phyloP scores from a whole-genome alignment of 2,797 vertebrate genomes.

The Mormyrus hasselquistii region DNA sequence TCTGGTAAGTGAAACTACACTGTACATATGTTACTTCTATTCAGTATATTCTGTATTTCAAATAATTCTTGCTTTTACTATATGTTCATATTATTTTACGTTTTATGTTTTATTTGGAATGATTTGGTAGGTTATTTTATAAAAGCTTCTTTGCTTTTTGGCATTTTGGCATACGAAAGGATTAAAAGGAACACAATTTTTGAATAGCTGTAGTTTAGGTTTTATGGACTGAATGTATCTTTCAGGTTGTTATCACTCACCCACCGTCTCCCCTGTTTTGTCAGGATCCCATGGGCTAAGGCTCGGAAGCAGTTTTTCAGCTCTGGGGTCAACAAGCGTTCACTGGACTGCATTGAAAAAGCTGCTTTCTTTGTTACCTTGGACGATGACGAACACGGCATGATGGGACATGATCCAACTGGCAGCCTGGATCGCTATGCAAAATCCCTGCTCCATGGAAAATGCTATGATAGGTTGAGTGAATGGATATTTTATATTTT shows the following conservation, averaged over 20 bases:
- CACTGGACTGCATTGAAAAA: slow-evolving; percentile 74
- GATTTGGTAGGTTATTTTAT: not conserved
- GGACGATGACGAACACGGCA: slow-evolving; percentile 71
- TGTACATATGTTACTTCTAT: not conserved
- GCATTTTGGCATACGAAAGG: not conserved
- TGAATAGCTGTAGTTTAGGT: not conserved
- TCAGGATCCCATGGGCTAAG: slow-evolving; percentile 75
- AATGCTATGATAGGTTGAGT: slow-evolving; percentile 76
- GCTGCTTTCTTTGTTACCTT: slow-evolving; percentile 83
- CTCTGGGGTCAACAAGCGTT: slow-evolving; percentile 62
- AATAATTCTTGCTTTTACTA: not conserved
- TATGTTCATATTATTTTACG: not conserved
- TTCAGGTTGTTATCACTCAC: not conserved
- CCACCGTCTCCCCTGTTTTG: not conserved
- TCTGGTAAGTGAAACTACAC: not conserved
- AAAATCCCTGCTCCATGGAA: slow-evolving; percentile 75
- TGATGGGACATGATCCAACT: slow-evolving; percentile 62
- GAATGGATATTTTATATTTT: not conserved
- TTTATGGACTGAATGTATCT: not conserved
- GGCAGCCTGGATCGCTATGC: slow-evolving; percentile 71
- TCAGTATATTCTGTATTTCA: not conserved
- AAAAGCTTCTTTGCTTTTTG: not conserved
- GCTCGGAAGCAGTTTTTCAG: slow-evolving; percentile 65
- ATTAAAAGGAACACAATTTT: not conserved
- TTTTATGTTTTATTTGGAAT: not conserved